Conservation (phyloP, 2,797 vertebrate species). For the Knipowitschia caucasica region DNA sequence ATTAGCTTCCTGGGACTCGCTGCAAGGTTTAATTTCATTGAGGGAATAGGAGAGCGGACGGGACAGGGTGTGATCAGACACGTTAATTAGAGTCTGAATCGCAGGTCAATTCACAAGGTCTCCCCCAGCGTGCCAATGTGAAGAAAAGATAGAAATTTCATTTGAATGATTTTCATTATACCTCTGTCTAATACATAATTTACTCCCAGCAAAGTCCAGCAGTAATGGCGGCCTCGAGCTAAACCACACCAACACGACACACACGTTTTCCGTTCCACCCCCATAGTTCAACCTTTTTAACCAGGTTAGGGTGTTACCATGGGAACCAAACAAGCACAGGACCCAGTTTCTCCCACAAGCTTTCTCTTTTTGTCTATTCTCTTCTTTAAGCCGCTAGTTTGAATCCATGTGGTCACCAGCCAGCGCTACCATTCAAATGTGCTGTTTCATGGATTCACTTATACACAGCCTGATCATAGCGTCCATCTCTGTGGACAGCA, state of each 20-base stretch:
- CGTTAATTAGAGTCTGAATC: conserved; percentile 73
- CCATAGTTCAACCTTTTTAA: conserved; percentile 63
- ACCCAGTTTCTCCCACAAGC: conserved; percentile 22
- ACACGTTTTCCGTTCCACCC: conserved; percentile 30
- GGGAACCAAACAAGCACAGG: conserved; percentile 55
- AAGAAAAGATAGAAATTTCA: conserved; percentile 67
- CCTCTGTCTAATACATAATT: conserved; percentile 72
- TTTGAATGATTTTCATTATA: conserved; percentile 73
- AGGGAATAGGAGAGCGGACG: conserved; percentile 60
- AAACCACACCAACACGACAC: conserved; percentile 5
- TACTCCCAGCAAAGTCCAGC: conserved; percentile 63
- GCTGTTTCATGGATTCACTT: conserved; percentile 47
- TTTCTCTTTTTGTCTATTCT: conserved; percentile 19
- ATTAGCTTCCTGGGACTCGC: conserved; percentile 55
- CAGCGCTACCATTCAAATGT: conserved; percentile 57
- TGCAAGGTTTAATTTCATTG: conserved; percentile 68
- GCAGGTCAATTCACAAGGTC: conserved; percentile 68
- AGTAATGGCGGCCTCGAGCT: conserved; percentile 41
- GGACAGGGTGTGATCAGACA: conserved; percentile 56
- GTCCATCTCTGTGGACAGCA: conserved; percentile 77
- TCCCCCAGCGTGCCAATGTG: conserved; percentile 51
- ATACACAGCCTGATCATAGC: conserved; percentile 69
- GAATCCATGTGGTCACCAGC: conserved; percentile 60
- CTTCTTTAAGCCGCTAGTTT: conserved; percentile 45
- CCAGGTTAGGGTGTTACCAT: conserved; percentile 74